These are phyloP conservation scores for Probaryconus sp. DNA, from an alignment of 1,140 invertebrate genomes.

Conservation along the genomic window DNA sequence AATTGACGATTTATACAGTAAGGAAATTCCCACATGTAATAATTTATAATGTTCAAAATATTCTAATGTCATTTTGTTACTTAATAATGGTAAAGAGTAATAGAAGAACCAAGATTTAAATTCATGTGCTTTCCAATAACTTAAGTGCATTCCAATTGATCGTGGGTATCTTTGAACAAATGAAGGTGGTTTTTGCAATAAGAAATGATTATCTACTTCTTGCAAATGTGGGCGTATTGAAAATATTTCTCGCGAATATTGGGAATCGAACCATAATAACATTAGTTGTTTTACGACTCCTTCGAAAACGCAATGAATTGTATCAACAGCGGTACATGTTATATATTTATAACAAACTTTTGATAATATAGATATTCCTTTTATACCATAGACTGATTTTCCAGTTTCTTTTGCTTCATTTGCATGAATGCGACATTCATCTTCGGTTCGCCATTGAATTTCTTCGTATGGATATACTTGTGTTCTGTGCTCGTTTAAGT, in stretches of 20 bases:
- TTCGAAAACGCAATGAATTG: constrained; percentile 27
- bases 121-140: constrained; percentile 25
- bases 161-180: constrained; percentile 12
- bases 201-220: too few species aligned
- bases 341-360: neutral
- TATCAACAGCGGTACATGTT: constrained; percentile 22
- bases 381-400: constrained; percentile 12
- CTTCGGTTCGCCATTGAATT: too few species aligned
- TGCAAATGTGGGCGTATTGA: constrained; percentile 8
- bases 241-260: constrained; percentile 1
- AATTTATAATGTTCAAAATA: constrained; percentile 21
- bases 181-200: constrained; percentile 19
- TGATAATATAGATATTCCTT: constrained; percentile 7
- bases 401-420: neutral
- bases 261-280: constrained; percentile 24
- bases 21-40: constrained; percentile 7
- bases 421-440: too few species aligned
- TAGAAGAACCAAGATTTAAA: constrained; percentile 34
- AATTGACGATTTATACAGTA: constrained; percentile 6
- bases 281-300: too few species aligned
- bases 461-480: too few species aligned
- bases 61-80: constrained; percentile 1
- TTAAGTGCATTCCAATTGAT: constrained; percentile 1
- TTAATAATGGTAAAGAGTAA: constrained; percentile 21
- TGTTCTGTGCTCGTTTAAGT: neutral